These are phyloP conservation scores for Stegostoma tigrinum DNA, from an alignment of 2,113 vertebrate genomes.

Conservation along the genomic window DNA sequence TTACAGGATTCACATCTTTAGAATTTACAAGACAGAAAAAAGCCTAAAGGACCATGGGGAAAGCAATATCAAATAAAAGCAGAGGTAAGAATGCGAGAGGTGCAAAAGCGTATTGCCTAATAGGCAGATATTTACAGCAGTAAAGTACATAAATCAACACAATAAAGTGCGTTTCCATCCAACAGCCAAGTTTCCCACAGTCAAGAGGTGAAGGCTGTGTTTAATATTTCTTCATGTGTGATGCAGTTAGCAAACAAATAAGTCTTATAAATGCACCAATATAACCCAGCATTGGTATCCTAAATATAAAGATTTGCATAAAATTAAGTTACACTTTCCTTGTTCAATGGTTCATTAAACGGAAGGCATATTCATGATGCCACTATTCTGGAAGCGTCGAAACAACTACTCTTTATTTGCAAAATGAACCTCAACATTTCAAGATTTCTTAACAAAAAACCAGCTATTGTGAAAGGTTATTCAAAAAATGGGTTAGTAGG, in stretches of 20 bases:
- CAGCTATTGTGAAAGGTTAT: constrained; percentile 25
- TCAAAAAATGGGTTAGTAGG: constrained; percentile 25
- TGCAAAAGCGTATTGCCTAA: neutral
- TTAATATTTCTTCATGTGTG: neutral
- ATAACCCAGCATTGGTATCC: neutral
- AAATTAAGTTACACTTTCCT: neutral
- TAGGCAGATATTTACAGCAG: neutral
- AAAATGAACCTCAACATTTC: constrained; percentile 20
- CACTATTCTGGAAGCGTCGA: neutral
- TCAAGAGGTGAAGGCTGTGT: neutral
- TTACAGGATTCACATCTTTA: neutral
- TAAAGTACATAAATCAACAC: neutral
- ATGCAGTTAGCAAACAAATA: neutral
- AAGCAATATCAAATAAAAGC: neutral
- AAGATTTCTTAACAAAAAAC: constrained; percentile 6
- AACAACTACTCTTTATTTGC: constrained; percentile 16
- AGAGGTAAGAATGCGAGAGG: neutral
- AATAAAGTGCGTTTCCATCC: neutral
- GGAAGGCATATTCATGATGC: neutral
- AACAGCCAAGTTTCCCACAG: neutral
- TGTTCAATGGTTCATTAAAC: neutral
- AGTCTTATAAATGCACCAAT: neutral
- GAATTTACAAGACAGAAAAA: neutral
- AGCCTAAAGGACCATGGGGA: neutral
- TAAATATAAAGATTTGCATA: neutral